A percentile compares a stretch with the other conserved stretches of the same genome.
Conservation (phyloP, 1,140 invertebrate species). For the Brachionus calyciflorus region DNA sequence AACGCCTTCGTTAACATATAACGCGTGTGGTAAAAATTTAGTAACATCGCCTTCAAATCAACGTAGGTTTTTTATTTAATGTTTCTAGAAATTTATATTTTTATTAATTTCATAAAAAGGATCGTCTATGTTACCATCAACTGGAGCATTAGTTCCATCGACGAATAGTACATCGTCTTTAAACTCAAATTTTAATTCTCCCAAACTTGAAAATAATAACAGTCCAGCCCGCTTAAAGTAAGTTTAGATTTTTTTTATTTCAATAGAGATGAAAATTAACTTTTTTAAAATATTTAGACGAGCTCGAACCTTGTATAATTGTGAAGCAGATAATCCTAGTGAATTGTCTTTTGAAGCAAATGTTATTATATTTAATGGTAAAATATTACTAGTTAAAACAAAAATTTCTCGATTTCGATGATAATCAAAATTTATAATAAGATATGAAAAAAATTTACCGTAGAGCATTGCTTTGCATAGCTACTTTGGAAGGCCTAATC, state of each 20-base stretch:
- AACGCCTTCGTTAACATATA: background rate
- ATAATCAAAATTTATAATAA: too few species aligned
- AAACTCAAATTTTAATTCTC: background rate
- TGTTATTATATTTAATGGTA: conserved; percentile 94
- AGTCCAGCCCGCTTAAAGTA: conserved; percentile 10
- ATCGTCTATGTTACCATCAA: background rate
- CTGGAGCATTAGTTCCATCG: background rate
- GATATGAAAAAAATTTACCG: too few species aligned
- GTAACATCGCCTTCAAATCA: background rate
- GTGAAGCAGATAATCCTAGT: conserved; percentile 88
- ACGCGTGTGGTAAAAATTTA: background rate
- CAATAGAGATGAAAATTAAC: background rate
- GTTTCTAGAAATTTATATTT: background rate
- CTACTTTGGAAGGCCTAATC: too few species aligned
- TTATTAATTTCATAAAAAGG: background rate
- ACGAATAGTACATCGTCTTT: background rate
- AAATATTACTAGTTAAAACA: conserved; percentile 53
- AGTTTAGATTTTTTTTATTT: background rate
- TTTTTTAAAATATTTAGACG: conserved; percentile 56
- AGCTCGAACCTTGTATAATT: conserved; percentile 88
- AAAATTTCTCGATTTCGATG: background rate
- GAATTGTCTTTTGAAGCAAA: conserved; percentile 97
- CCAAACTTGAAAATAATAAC: background rate
- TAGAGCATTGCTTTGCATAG: too few species aligned
- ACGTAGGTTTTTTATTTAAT: background rate